These are phyloP conservation scores for Mesochorus sp. DNA, from an alignment of 2,888 invertebrate species.

Conservation along the genomic window DNA sequence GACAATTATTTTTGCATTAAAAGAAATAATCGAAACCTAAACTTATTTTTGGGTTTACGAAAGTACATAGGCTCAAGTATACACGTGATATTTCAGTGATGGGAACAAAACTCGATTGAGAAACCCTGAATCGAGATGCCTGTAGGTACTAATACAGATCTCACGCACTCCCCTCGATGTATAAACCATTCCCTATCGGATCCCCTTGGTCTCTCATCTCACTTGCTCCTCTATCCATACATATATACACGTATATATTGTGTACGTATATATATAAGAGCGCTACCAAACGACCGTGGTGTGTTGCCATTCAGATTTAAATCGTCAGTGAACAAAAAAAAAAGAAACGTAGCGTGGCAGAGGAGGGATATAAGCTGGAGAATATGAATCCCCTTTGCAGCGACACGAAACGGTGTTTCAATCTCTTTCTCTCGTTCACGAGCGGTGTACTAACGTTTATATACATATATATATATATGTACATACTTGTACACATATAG, in stretches of 20 bases:
- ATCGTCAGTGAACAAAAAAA: slow-evolving; percentile 75
- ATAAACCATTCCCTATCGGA: slow-evolving; percentile 78
- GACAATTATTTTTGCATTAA: too few relatives aligned
- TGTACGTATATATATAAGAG: too few relatives aligned
- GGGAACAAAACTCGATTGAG: slow-evolving; percentile 68
- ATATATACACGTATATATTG: too few relatives aligned
- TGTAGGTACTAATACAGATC: slow-evolving; percentile 81
- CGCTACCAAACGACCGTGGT: slow-evolving; percentile 73
- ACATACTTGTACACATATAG: background rate
- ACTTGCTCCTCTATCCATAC: slow-evolving; percentile 43
- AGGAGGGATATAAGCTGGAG: slow-evolving; percentile 50
- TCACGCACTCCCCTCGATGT: slow-evolving; percentile 80
- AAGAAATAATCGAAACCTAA: too few relatives aligned
- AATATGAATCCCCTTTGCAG: slow-evolving; percentile 73
- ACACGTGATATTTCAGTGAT: background rate
- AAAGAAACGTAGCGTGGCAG: slow-evolving; percentile 54
- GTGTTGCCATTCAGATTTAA: slow-evolving; percentile 81
- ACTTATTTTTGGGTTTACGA: too few relatives aligned
- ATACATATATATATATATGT: background rate
- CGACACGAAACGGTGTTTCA: slow-evolving; percentile 76
- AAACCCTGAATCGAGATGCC: slow-evolving; percentile 66
- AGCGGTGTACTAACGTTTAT: slow-evolving; percentile 52
- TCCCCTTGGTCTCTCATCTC: slow-evolving; percentile 33
- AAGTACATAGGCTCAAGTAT: too few relatives aligned
- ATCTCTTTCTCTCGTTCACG: slow-evolving; percentile 73